Percentiles rank a stretch among this genome's conserved stretches.
phyloP scores from a whole-genome alignment of 2,797 vertebrate genomes.

The Oophaga sylvatica region DNA sequence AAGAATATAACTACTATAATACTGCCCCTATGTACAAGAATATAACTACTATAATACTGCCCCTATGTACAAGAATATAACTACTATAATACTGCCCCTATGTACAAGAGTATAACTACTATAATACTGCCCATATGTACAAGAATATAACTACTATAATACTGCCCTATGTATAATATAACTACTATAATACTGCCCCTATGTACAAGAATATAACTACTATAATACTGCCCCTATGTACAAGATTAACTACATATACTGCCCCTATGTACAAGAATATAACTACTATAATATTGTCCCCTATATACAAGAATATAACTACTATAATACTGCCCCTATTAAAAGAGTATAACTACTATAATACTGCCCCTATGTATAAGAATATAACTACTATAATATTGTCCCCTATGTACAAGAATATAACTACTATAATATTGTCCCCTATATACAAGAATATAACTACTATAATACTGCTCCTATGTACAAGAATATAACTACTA shows the following conservation, averaged over 20 bases:
- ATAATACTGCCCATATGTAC: not conserved
- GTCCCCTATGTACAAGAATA: not conserved
- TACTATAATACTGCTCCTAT: not conserved
- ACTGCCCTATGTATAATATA: too few relatives aligned
- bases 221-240: not conserved
- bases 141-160: not conserved
- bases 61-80: not conserved
- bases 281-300: not conserved
- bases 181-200: too few relatives aligned
- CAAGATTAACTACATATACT: too few relatives aligned
- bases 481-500: too few relatives aligned
- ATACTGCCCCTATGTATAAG: not conserved
- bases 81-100: too few relatives aligned
- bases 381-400: too few relatives aligned
- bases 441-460: not conserved
- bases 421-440: not conserved
- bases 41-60: not conserved
- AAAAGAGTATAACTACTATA: conserved; percentile 4
- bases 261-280: not conserved
- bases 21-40: not conserved
- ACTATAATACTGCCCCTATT: not conserved
- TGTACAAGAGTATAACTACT: not conserved
- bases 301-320: not conserved
- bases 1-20: conserved; percentile 5
- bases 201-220: not conserved